A percentile compares a stretch with the other conserved stretches of the same genome.
Conservation (phyloP, 2,888 invertebrate species). For the Pimpla rufipes region DNA sequence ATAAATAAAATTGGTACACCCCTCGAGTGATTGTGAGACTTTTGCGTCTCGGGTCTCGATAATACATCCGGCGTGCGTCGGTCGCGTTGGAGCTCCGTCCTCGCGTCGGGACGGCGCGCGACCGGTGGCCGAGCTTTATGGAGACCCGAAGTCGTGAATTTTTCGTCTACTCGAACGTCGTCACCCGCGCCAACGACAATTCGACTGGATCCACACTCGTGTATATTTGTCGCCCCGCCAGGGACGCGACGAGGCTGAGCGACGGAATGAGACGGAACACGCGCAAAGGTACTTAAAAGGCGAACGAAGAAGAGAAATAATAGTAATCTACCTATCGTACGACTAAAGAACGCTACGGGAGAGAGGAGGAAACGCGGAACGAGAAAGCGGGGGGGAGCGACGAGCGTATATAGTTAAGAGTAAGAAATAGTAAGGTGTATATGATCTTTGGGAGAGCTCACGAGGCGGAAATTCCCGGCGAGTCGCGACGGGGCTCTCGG, state of each 20-base stretch:
- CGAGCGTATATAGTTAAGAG: slow-evolving; percentile 63
- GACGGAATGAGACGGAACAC: slow-evolving; percentile 17
- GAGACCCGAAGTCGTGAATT: slow-evolving; percentile 51
- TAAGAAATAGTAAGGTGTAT: slow-evolving; percentile 75
- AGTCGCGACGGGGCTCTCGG: slow-evolving; percentile 19
- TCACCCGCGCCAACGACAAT: slow-evolving; percentile 47
- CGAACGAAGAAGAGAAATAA: slow-evolving; percentile 27
- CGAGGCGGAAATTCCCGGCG: slow-evolving; percentile 65
- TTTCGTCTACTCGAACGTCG: slow-evolving; percentile 37
- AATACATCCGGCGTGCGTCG: slow-evolving; percentile 12
- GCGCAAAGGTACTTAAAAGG: slow-evolving; percentile 43
- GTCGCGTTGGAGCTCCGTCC: not conserved
- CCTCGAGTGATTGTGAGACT: slow-evolving; percentile 38
- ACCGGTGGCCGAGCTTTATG: slow-evolving; percentile 30
- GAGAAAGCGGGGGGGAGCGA: slow-evolving; percentile 33
- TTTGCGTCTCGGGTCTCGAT: slow-evolving; percentile 57
- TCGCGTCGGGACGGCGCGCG: not conserved
- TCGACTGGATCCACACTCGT: slow-evolving; percentile 27
- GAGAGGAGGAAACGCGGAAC: not conserved
- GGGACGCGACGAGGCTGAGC: slow-evolving; percentile 8
- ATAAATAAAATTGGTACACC: slow-evolving; percentile 49
- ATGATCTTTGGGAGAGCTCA: slow-evolving; percentile 77
- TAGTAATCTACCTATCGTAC: slow-evolving; percentile 74
- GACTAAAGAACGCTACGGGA: slow-evolving; percentile 69
- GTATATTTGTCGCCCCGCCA: not conserved